A percentile compares a stretch with the other conserved stretches of the same genome.
These are phyloP conservation scores for Lepidocyrtinus sp. DNA, from an alignment of 2,888 invertebrate genomes.

Conservation along the genomic window DNA sequence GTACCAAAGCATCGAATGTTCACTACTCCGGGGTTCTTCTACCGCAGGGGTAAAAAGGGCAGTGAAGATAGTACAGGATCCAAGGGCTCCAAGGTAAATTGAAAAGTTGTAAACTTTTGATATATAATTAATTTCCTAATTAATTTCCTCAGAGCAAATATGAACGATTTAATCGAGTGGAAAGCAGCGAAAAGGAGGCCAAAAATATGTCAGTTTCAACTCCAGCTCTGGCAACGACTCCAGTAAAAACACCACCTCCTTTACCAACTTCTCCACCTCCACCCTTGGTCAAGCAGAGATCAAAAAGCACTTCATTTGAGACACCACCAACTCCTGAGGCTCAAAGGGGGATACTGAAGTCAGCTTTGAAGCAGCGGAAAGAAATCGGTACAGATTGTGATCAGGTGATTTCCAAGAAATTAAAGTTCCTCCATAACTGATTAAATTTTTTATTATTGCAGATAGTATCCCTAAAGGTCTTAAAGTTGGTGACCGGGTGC, in stretches of 20 bases:
- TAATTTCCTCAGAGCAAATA: neutral
- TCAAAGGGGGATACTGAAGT: constrained; percentile 43
- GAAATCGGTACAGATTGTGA: constrained; percentile 54
- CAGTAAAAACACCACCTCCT: neutral
- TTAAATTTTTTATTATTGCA: constrained; percentile 8
- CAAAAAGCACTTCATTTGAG: neutral
- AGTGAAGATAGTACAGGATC: constrained; percentile 17
- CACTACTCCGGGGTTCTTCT: constrained; percentile 50
- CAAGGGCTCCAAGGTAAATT: constrained; percentile 21
- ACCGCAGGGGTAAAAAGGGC: constrained; percentile 27
- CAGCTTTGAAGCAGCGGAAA: constrained; percentile 62
- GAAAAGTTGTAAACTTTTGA: neutral
- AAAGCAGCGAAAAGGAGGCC: too few species aligned
- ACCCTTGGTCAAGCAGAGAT: neutral
- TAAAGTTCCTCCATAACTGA: neutral
- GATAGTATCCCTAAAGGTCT: constrained; percentile 56
- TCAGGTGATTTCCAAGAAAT: neutral
- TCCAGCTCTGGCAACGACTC: neutral
- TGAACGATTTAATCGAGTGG: too few species aligned
- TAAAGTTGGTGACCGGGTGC: constrained; percentile 54
- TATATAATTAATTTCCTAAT: neutral
- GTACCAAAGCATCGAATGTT: constrained; percentile 62
- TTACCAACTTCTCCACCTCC: neutral
- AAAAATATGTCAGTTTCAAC: too few species aligned
- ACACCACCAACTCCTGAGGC: neutral